Evolutionary conservation across 2,888 invertebrate genomes (phyloP), one percentile per base, ranked within the genome.

Genomic region (Lepidochitona cinerea): DNA sequence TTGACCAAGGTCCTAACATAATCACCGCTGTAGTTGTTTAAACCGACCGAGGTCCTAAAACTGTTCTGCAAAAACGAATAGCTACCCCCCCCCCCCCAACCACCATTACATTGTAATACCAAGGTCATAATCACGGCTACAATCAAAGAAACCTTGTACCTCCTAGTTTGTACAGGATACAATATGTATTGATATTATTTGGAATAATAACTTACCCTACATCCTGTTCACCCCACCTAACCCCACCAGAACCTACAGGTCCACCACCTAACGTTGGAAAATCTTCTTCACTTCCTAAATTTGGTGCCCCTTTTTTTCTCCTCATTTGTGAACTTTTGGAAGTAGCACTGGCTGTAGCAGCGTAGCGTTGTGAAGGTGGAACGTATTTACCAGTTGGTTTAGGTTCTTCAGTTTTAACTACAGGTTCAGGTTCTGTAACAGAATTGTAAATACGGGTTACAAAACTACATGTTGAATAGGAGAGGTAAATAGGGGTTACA

Each of bases 241-340:
- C 18, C 2, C 26, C 59, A 7, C 59, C 59, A 29, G 1, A 23
- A 23, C 26, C 59, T 4, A 23, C 59, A 23, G 29, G 29, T 14
- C 5, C 32, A 4, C 82, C 87, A 26, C 88, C 88, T n/a, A 88
- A 78, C 1, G 86, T 85, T 6, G 88, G 88, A 75, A 88, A 88
- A 73, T 88, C 88, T 33, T 83, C 85, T 76, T 88, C 88, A 80
- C 88, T 88, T 37, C 78, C 78, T 49, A 89, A 71, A 78, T 87
- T 88, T 5, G 88, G 88, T 7, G 87, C 87, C 14, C 70, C 79
- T 75, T 83, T 88, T 71, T 83, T 84, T 67, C 76, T 80, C 65
- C 85, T 18, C 32, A 23, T 41, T 12, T 37, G 49, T 29, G 78
- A 52, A 6, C 79, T n/a, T n/a, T 23, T 0, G 71, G 73, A 33